These are phyloP conservation scores for Caenorhabditis inopinata DNA, from an alignment of 1,140 invertebrate species.

Conservation along the genomic window DNA sequence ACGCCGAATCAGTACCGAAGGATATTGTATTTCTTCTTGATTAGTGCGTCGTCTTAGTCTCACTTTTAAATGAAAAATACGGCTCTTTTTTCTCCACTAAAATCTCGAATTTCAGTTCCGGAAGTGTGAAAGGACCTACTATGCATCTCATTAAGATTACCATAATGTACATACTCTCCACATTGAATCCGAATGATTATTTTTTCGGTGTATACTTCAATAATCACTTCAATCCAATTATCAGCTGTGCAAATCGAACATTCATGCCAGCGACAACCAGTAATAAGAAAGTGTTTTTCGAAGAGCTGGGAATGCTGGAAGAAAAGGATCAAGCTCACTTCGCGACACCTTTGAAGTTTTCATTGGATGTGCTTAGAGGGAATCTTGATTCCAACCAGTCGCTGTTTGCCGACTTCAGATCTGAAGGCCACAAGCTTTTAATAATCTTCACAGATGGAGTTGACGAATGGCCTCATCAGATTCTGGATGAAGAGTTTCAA, in stretches of 20 bases:
- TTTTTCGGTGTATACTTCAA: slow-evolving; percentile 49
- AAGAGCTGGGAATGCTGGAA: slow-evolving; percentile 58
- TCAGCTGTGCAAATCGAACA: slow-evolving; percentile 38
- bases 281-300: slow-evolving; percentile 56
- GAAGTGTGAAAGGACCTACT: slow-evolving; percentile 52
- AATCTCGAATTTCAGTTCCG: slow-evolving; percentile 44
- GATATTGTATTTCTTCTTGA: slow-evolving; percentile 52
- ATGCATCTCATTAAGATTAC: slow-evolving; percentile 51
- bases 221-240: slow-evolving; percentile 38
- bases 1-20: slow-evolving; percentile 46
- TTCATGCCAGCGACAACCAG: slow-evolving; percentile 50
- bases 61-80: too few relatives aligned
- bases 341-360: slow-evolving; percentile 60
- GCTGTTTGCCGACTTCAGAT: slow-evolving; percentile 39
- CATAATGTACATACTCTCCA: slow-evolving; percentile 50
- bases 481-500: slow-evolving; percentile 53
- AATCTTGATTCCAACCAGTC: slow-evolving; percentile 34
- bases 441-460: slow-evolving; percentile 65
- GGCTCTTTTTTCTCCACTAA: background rate
- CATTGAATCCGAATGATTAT: slow-evolving; percentile 48
- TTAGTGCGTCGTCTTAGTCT: slow-evolving; percentile 47
- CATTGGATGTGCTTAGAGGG: slow-evolving; percentile 54
- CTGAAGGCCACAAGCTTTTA: slow-evolving; percentile 60
- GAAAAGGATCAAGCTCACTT: slow-evolving; percentile 61
- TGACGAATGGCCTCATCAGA: slow-evolving; percentile 62